These are phyloP conservation scores for Peromyscus polionotus DNA, from an alignment of 2,113 vertebrate species.

Conservation along the genomic window DNA sequence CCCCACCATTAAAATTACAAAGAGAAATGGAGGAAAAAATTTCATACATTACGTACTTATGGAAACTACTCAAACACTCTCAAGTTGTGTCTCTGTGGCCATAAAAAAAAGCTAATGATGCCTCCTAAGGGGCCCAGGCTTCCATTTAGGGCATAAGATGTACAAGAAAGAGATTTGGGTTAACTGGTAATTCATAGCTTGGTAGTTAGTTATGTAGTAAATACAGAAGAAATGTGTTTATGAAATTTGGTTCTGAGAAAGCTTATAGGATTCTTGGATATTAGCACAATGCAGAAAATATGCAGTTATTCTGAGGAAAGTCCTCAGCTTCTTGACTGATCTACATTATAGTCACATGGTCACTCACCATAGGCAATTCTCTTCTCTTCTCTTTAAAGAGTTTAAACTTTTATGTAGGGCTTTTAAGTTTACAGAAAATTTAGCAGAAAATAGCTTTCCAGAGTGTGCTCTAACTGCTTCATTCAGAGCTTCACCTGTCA, in stretches of 20 bases:
- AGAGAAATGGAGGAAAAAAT: background rate
- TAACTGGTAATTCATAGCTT: background rate
- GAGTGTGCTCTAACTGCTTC: background rate
- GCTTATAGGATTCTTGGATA: background rate
- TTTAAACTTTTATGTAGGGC: background rate
- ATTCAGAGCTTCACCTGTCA: background rate
- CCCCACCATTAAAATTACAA: background rate
- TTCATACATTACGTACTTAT: background rate
- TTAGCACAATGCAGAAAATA: background rate
- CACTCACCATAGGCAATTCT: background rate
- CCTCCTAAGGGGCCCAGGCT: background rate
- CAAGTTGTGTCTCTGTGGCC: background rate
- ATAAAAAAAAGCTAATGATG: background rate
- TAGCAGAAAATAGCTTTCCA: background rate
- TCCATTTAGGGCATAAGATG: background rate
- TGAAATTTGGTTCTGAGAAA: background rate
- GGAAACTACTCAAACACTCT: background rate
- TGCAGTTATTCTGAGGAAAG: background rate
- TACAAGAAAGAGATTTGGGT: background rate
- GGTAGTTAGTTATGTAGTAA: background rate
- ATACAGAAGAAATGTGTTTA: background rate
- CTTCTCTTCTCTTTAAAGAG: background rate
- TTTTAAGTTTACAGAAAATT: background rate
- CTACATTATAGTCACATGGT: background rate
- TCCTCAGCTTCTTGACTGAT: background rate